phyloP scores from a whole-genome alignment of 2,113 vertebrate species.

The human region GRCh38 chr5:52618001-52618500 shows the following conservation, averaged over 20 bases:
- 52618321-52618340: not conserved
- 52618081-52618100: conserved; percentile 73
- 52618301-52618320: not conserved
- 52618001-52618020: conserved; percentile 10
- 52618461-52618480: not conserved
- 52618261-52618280: not conserved
- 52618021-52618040: conserved; percentile 52
- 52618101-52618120: conserved; percentile 64
- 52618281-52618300: not conserved
- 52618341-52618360: conserved; percentile 19
- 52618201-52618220: not conserved
- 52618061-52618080: conserved; percentile 51
- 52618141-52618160: not conserved
- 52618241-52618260: not conserved
- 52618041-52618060: conserved; percentile 73
- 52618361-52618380: not conserved
- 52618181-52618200: not conserved
- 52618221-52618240: not conserved
- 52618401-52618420: not conserved
- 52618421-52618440: not conserved
- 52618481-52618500: not conserved
- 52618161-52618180: not conserved
- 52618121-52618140: conserved; percentile 30
- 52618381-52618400: not conserved
- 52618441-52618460: not conserved